phyloP scores from a whole-genome alignment of 2,888 invertebrate genomes.

The Diogma glabrata region DNA sequence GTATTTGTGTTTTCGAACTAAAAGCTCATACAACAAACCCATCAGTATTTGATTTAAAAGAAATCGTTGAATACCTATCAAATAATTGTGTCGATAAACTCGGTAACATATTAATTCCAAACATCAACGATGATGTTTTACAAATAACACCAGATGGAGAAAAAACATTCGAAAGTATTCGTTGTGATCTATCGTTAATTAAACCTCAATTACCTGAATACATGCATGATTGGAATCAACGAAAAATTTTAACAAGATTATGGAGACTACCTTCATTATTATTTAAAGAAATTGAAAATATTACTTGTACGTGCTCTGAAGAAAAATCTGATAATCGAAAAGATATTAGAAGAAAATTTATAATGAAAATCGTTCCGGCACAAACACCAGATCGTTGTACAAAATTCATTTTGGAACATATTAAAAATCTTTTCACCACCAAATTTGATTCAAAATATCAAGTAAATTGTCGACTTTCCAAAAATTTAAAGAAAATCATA shows the following conservation, averaged over 20 bases:
- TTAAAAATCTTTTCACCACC: constrained; percentile 21
- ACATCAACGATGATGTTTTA: constrained; percentile 33
- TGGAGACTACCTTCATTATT: constrained; percentile 35
- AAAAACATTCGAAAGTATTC: constrained; percentile 31
- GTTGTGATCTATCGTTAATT: constrained; percentile 10
- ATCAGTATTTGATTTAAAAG: not conserved
- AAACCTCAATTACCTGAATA: constrained; percentile 26
- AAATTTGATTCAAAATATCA: constrained; percentile 14
- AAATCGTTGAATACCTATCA: not conserved
- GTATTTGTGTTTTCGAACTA: constrained; percentile 25
- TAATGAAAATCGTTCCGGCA: constrained; percentile 28
- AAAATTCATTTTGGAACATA: constrained; percentile 22
- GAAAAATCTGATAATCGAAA: not conserved
- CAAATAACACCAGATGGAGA: constrained; percentile 39
- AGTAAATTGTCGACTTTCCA: not conserved
- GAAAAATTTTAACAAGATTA: constrained; percentile 35
- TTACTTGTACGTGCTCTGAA: not conserved
- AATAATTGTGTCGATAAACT: not conserved
- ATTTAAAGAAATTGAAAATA: constrained; percentile 24
- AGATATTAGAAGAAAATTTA: not conserved
- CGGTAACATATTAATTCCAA: constrained; percentile 29
- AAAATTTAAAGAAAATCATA: not conserved
- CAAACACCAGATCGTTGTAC: constrained; percentile 26
- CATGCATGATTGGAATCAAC: constrained; percentile 31
- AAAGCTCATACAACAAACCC: not conserved